Base-by-base conservation (phyloP, 2,113 vertebrate genomes). In the Neolamprologus sp. region DNA sequence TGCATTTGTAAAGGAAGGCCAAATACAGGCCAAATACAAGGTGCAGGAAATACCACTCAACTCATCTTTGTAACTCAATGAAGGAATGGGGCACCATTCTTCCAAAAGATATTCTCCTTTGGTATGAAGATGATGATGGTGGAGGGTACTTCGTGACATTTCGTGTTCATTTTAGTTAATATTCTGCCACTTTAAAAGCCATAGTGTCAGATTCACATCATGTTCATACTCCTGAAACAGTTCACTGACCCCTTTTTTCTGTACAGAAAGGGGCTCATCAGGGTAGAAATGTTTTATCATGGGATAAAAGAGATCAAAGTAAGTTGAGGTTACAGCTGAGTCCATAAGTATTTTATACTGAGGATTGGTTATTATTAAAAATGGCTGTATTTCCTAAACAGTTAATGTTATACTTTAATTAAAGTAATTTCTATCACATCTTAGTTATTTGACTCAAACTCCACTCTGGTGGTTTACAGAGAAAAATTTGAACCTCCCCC, bases 311-410 rank as follows among this genome's bases (percentile, higher is more conserved):
- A 8, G 9, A 78, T 78, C 3, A 47, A 75, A 75, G 35, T 42
- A n/a, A 71, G 68, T 17, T 47, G 14, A 75, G 26, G 23, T 45
- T 73, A 73, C 63, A 73, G 40, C 1, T 28, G 21, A 42, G 65
- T 45, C 40, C 68, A 45, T 73, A 26, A 28, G 16, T 75, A 19
- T 75, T 75, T 78, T 49, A 19, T 78, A n/a, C 6, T 75, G 9
- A 11, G 16, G 23, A 7, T 47, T 26, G 13, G 9, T 0, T 75
- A 19, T 28, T 75, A 19, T 47, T 3, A 47, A 75, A 47, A 28
- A 47, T 75, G 9, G 16, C 42, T 47, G 2, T 0, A 4, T 5
- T 12, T 75, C 9, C 14, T 49, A 47, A 47, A 49, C 9, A 5
- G 42, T 47, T 47, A 75, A 45, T 47, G 9, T 9, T 17, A 7